phyloP scores from a whole-genome alignment of 35 echinoderm and acorn worm genomes.

The Patiria miniata region DNA sequence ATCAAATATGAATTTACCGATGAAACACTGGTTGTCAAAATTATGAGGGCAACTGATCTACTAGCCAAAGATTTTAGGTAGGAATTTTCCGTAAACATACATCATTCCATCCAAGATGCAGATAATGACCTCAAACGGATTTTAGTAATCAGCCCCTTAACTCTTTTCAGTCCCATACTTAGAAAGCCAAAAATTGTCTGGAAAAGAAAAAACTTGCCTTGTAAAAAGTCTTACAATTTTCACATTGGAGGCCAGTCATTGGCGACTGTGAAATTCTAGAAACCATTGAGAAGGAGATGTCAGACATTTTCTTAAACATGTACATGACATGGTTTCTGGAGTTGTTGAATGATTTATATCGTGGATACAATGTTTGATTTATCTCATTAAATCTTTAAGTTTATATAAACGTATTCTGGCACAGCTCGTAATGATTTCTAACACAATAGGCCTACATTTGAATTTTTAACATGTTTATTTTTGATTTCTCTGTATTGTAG shows the following conservation, averaged over 20 bases:
- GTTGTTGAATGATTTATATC: no score
- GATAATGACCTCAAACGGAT: background rate
- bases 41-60: constrained; percentile 76
- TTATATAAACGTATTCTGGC: no score
- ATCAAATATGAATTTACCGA: constrained; percentile 91
- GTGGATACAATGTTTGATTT: no score
- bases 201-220: no score
- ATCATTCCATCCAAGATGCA: background rate
- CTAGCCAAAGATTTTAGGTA: constrained; percentile 99
- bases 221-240: no score
- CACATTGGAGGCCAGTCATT: no score
- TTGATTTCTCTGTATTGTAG: constrained; percentile 28
- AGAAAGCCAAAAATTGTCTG: no score
- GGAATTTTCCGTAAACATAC: background rate
- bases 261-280: no score
- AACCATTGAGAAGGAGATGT: no score
- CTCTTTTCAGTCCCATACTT: background rate
- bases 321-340: no score
- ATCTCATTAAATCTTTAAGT: no score
- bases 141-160: background rate
- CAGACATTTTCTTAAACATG: no score
- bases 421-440: background rate
- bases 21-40: constrained; percentile 75
- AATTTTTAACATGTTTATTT: background rate
- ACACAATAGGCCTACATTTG: background rate